phyloP scores from a whole-genome alignment of 2,888 invertebrate species.

The Metalampra italica region DNA sequence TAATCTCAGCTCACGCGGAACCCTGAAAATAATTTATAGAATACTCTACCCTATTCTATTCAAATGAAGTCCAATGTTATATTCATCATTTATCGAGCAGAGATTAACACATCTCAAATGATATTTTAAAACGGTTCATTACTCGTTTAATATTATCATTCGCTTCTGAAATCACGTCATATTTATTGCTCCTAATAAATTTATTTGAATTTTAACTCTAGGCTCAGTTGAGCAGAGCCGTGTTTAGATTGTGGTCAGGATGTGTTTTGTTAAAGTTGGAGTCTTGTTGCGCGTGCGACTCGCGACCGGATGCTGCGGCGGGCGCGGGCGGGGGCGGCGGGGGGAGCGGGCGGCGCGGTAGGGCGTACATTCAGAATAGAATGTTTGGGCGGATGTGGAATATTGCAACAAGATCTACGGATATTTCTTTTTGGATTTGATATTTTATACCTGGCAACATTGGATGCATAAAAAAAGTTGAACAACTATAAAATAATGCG shows the following conservation, averaged over 20 bases:
- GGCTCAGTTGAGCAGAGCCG: constrained; percentile 20
- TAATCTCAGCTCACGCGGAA: background rate
- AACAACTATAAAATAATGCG: too few species aligned
- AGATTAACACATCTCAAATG: constrained; percentile 36
- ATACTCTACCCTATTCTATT: constrained; percentile 10
- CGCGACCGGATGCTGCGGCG: constrained; percentile 45
- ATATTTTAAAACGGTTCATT: constrained; percentile 47
- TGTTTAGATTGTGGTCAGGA: background rate
- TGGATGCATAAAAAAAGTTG: too few species aligned
- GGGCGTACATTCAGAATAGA: constrained; percentile 30
- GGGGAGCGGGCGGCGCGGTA: too few species aligned
- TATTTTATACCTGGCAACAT: constrained; percentile 11
- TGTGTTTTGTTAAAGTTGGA: constrained; percentile 37
- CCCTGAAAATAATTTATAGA: background rate
- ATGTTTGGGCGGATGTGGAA: constrained; percentile 50
- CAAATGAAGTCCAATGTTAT: background rate
- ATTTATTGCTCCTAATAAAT: too few species aligned
- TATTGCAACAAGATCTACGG: constrained; percentile 44
- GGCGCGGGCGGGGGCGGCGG: too few species aligned
- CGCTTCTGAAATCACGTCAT: constrained; percentile 41
- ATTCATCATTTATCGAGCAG: background rate
- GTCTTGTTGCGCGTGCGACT: constrained; percentile 28
- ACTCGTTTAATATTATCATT: constrained; percentile 46
- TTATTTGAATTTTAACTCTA: constrained; percentile 10
- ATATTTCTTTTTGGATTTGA: too few species aligned